Conservation (phyloP, 2,888 invertebrate species). For the Heliconius sara region DNA sequence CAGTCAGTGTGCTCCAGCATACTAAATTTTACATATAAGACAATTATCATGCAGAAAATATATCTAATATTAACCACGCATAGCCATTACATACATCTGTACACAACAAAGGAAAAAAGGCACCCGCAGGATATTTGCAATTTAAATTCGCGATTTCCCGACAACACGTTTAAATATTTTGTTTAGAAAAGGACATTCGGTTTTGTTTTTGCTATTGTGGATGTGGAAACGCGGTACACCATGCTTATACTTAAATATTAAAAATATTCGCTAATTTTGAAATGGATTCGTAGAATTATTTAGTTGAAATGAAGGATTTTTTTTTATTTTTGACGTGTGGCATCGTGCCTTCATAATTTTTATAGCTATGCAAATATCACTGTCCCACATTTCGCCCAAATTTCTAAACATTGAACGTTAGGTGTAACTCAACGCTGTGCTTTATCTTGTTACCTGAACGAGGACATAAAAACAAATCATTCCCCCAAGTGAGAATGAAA, state of each 20-base stretch:
- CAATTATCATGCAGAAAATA: not conserved
- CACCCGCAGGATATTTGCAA: slow-evolving; percentile 45
- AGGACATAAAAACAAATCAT: too few species aligned
- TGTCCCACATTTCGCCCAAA: too few species aligned
- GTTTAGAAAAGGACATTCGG: slow-evolving; percentile 28
- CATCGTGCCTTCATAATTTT: not conserved
- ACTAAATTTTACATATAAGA: not conserved
- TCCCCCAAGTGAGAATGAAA: too few species aligned
- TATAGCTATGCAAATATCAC: too few species aligned
- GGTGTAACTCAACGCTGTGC: too few species aligned
- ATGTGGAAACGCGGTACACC: not conserved
- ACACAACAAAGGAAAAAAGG: slow-evolving; percentile 38
- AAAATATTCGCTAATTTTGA: not conserved
- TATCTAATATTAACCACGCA: slow-evolving; percentile 14
- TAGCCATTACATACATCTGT: slow-evolving; percentile 30
- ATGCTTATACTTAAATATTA: not conserved
- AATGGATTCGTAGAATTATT: not conserved
- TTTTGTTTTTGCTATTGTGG: slow-evolving; percentile 21
- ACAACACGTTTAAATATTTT: slow-evolving; percentile 43
- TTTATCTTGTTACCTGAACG: too few species aligned
- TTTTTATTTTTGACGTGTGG: not conserved
- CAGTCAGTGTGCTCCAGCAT: not conserved
- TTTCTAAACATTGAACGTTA: too few species aligned
- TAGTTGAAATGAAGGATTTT: not conserved
- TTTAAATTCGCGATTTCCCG: slow-evolving; percentile 49